Evolutionary conservation across 2,888 invertebrate genomes (phyloP).

Genomic region (Acrocera orbiculus): DNA sequence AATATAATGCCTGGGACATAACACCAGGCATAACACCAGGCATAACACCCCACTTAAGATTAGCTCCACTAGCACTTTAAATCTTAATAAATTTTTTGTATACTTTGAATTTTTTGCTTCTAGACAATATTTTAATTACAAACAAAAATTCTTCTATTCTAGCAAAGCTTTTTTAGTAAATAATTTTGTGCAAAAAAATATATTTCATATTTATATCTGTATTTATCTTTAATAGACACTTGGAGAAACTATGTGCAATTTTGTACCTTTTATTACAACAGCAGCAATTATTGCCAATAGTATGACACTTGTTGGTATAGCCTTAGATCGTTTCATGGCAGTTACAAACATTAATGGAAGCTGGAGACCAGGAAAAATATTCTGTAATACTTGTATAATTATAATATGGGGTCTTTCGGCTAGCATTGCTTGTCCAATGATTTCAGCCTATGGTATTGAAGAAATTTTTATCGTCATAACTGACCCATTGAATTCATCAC

Average conservation of each 20-base stretch:
- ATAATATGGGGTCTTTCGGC: conserved; percentile 29
- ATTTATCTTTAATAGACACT: conserved; percentile 25
- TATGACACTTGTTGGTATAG: conserved; percentile 35
- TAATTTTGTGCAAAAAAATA: not conserved
- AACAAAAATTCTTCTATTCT: no score
- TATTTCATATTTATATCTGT: not conserved
- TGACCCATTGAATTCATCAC: conserved; percentile 12
- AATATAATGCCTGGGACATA: no score
- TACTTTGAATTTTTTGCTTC: no score
- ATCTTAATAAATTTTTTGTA: no score
- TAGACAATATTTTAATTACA: no score
- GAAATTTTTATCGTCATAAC: conserved; percentile 19
- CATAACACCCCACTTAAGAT: no score
- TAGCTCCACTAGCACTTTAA: no score
- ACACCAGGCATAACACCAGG: no score
- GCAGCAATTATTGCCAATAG: conserved; percentile 35
- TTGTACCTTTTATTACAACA: conserved; percentile 35
- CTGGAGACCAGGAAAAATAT: conserved; percentile 32
- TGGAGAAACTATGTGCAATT: conserved; percentile 33
- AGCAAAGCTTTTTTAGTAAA: no score
- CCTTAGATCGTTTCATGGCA: conserved; percentile 37
- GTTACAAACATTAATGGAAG: conserved; percentile 26
- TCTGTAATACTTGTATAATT: conserved; percentile 23
- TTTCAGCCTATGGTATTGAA: conserved; percentile 23
- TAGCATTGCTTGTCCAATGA: conserved; percentile 31